Conservation (phyloP, 1,140 invertebrate genomes). For the Propsilocerus akamusi region DNA sequence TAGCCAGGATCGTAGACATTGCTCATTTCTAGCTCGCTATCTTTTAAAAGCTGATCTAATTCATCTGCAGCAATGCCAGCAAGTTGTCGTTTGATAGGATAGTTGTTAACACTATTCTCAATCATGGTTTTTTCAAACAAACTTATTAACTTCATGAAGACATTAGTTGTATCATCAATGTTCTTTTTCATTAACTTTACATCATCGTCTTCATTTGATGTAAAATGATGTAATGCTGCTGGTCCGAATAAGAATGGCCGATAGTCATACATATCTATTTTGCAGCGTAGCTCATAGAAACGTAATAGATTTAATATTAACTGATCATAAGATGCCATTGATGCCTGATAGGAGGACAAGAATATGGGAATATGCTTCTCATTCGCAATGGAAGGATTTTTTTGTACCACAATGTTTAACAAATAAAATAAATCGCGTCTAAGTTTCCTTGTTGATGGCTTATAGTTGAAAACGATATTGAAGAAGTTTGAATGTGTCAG, state of each 20-base stretch:
- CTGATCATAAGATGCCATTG: slow-evolving; percentile 39
- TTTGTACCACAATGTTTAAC: slow-evolving; percentile 33
- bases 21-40: slow-evolving; percentile 14
- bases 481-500: slow-evolving; percentile 53
- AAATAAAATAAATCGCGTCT: slow-evolving; percentile 39
- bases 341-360: slow-evolving; percentile 49
- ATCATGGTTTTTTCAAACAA: slow-evolving; percentile 42
- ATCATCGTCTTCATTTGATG: slow-evolving; percentile 35
- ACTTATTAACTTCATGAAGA: slow-evolving; percentile 19
- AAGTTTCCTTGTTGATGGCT: slow-evolving; percentile 24
- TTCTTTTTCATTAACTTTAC: slow-evolving; percentile 36
- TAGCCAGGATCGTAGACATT: slow-evolving; percentile 49
- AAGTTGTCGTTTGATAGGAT: slow-evolving; percentile 29
- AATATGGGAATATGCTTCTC: slow-evolving; percentile 44
- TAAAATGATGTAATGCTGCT: slow-evolving; percentile 53
- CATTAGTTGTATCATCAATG: slow-evolving; percentile 46
- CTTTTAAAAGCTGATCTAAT: slow-evolving; percentile 8
- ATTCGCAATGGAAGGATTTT: slow-evolving; percentile 38
- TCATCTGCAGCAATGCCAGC: slow-evolving; percentile 8
- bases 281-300: slow-evolving; percentile 35
- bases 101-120: slow-evolving; percentile 44
- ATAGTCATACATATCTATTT: slow-evolving; percentile 39
- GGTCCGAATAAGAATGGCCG: slow-evolving; percentile 64
- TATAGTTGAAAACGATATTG: slow-evolving; percentile 35
- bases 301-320: slow-evolving; percentile 37